phyloP scores from a whole-genome alignment of 1,140 invertebrate species.

The Ectropis grisescens region DNA sequence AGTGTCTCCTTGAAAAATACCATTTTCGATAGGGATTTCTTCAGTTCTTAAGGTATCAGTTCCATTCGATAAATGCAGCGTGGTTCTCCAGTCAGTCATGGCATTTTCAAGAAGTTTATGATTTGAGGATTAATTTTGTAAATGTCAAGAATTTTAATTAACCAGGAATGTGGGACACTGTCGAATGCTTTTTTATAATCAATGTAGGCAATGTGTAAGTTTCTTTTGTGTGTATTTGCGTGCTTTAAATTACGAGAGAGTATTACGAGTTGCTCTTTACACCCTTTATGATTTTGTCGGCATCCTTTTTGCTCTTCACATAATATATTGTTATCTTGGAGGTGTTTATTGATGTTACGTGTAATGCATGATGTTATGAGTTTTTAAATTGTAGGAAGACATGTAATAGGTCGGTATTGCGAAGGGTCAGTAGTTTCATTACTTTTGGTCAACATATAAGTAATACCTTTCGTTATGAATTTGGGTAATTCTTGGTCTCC shows the following conservation, averaged over 20 bases:
- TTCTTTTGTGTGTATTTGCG: neutral
- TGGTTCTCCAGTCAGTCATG: neutral
- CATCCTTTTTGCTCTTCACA: conserved; percentile 21
- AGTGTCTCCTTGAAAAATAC: conserved; percentile 1
- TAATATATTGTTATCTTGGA: conserved; percentile 10
- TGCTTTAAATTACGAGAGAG: conserved; percentile 1
- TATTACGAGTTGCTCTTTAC: conserved; percentile 4
- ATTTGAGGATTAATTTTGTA: conserved; percentile 1
- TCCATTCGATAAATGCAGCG: neutral
- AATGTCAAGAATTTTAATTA: neutral
- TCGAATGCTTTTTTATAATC: conserved; percentile 8
- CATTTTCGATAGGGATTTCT: neutral
- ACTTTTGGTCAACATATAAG: conserved; percentile 12
- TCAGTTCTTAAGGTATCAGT: neutral
- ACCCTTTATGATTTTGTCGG: conserved; percentile 5
- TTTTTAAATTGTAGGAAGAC: conserved; percentile 6
- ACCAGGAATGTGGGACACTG: conserved; percentile 1
- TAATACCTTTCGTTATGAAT: conserved; percentile 11
- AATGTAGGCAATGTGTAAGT: neutral
- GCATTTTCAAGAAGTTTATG: conserved; percentile 1
- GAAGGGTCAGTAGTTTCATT: conserved; percentile 2
- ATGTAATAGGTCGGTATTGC: conserved; percentile 11
- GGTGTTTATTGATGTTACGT: conserved; percentile 1
- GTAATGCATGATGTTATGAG: conserved; percentile 4
- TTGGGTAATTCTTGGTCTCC: conserved; percentile 2